A percentile compares a stretch with the other conserved stretches of the same genome.
Evolutionary conservation across 2,113 vertebrate species (phyloP).

Genomic region (Peucedramus taeniatus): DNA sequence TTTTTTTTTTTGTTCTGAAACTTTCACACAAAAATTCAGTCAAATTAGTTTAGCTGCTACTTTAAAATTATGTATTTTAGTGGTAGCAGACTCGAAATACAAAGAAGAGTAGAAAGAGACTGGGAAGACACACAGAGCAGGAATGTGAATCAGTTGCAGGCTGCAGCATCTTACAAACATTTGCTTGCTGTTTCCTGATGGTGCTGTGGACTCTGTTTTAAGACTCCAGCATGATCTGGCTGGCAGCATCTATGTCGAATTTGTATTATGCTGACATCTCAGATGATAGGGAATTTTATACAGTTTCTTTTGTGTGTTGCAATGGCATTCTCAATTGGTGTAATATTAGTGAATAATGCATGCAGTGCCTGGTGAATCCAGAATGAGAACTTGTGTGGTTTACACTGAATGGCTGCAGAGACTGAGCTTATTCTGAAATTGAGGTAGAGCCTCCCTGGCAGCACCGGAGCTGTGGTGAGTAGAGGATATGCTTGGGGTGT

Average conservation of each 20-base stretch:
- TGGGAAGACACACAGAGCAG: neutral
- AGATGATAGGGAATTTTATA: neutral
- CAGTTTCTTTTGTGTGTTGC: neutral
- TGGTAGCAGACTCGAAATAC: neutral
- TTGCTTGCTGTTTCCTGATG: neutral
- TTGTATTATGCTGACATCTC: neutral
- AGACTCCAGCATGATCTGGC: neutral
- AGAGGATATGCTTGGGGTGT: neutral
- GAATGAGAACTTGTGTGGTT: neutral
- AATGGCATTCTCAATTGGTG: neutral
- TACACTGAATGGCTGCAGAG: fast-evolving
- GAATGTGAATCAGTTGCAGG: neutral
- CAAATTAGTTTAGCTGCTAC: neutral
- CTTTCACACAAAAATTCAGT: neutral
- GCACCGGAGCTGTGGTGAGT: neutral
- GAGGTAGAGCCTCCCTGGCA: neutral
- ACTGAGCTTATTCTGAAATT: neutral
- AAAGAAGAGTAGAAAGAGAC: neutral
- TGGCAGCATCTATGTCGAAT: neutral
- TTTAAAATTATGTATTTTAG: neutral
- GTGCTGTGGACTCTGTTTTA: neutral
- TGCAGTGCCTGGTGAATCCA: neutral
- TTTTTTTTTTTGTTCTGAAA: neutral
- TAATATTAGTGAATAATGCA: neutral
- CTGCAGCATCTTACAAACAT: neutral